Evolutionary conservation across 92 coral and sea anemone genomes (phyloP).

Genomic region (Palythoa grandis): DNA sequence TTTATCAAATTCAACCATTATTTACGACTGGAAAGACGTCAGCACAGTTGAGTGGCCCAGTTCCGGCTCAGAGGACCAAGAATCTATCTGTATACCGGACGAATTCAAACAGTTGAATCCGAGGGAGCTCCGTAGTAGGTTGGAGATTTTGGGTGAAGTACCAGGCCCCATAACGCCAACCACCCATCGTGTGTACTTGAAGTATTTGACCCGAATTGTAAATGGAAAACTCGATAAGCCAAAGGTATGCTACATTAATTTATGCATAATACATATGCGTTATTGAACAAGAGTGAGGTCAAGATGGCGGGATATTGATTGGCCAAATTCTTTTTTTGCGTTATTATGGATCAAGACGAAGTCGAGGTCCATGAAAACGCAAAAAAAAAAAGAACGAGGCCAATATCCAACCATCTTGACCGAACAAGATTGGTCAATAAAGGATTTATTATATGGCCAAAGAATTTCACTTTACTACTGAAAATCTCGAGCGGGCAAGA

Average conservation of each 20-base stretch:
- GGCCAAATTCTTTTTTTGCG: too few relatives aligned
- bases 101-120: constrained; percentile 23
- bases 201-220: constrained; percentile 65
- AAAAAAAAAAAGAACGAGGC: too few relatives aligned
- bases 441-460: too few relatives aligned
- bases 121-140: constrained; percentile 50
- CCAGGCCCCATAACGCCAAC: constrained; percentile 86
- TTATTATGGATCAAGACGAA: too few relatives aligned
- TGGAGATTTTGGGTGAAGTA: constrained; percentile 63
- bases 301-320: too few relatives aligned
- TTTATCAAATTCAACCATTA: constrained; percentile 58
- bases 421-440: too few relatives aligned
- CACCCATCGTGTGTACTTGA: constrained; percentile 71
- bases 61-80: constrained; percentile 33
- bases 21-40: constrained; percentile 93
- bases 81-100: constrained; percentile 63
- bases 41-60: constrained; percentile 48
- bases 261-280: too few relatives aligned
- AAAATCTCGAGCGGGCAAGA: too few relatives aligned
- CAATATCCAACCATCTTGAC: too few relatives aligned
- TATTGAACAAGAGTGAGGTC: too few relatives aligned
- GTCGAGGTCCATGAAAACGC: too few relatives aligned
- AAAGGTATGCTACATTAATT: neutral
- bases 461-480: too few relatives aligned
- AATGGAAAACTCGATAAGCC: constrained; percentile 51